Percentiles rank a stretch among this genome's conserved stretches.
Conservation (phyloP, 2,113 vertebrate species). For the Thomomys bottae region DNA sequence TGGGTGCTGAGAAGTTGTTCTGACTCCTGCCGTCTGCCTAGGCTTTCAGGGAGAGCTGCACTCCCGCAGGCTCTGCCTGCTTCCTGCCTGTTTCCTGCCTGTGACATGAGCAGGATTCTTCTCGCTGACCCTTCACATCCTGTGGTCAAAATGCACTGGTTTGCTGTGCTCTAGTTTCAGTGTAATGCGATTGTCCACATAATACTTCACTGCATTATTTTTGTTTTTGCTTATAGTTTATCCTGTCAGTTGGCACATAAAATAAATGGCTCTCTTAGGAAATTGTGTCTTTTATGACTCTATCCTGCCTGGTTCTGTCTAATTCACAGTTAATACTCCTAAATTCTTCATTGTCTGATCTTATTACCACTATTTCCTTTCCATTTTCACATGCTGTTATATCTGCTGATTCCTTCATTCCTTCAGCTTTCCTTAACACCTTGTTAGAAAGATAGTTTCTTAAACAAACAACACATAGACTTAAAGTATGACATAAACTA, state of each 20-base stretch:
- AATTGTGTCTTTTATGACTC: not conserved
- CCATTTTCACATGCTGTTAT: not conserved
- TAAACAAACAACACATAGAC: not conserved
- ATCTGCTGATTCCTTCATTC: not conserved
- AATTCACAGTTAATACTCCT: not conserved
- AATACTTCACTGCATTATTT: not conserved
- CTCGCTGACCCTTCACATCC: not conserved
- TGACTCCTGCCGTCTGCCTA: not conserved
- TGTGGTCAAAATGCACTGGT: not conserved
- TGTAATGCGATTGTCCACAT: not conserved
- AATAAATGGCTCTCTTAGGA: not conserved
- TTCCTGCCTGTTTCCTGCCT: too few species aligned
- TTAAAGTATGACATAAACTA: conserved; percentile 6
- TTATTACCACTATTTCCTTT: not conserved
- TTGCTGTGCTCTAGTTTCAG: not conserved
- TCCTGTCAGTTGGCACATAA: not conserved
- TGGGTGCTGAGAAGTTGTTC: not conserved
- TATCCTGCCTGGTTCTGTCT: not conserved
- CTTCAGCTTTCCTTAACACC: not conserved
- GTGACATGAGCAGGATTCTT: not conserved
- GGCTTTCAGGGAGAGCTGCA: not conserved
- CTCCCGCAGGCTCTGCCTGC: not conserved
- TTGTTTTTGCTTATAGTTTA: not conserved
- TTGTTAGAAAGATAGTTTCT: not conserved
- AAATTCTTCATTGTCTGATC: not conserved